Evolutionary conservation across 2,797 vertebrate species (phyloP).

Genomic region (Chaenodraco wilsoni): DNA sequence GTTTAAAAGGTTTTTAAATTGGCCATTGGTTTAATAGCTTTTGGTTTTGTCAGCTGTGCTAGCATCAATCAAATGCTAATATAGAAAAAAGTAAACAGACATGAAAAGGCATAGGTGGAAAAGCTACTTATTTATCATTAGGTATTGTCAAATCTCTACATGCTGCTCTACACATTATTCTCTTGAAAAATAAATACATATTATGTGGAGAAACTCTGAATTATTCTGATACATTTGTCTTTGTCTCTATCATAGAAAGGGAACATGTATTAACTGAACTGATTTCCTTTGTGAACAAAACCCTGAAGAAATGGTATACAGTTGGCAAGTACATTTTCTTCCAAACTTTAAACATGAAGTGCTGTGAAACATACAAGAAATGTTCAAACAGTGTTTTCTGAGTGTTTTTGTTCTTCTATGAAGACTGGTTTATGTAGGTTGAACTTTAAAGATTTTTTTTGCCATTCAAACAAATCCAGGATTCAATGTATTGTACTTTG

Average conservation of each 20-base stretch:
- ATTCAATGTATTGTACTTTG: too few relatives aligned
- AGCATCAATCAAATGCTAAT: neutral
- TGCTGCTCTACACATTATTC: neutral
- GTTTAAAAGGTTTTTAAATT: neutral
- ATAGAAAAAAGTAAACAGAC: neutral
- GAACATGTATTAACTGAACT: conserved; percentile 45
- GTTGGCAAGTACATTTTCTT: neutral
- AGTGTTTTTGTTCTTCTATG: too few relatives aligned
- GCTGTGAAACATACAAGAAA: neutral
- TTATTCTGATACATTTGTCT: conserved; percentile 39
- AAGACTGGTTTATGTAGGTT: too few relatives aligned
- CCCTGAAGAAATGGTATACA: too few relatives aligned
- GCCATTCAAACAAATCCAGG: too few relatives aligned
- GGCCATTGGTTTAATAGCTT: neutral
- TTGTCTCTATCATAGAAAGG: conserved; percentile 47
- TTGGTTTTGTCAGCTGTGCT: neutral
- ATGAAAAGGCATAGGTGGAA: neutral
- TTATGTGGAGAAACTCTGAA: conserved; percentile 18
- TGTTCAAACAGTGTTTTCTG: neutral
- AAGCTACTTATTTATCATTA: neutral
- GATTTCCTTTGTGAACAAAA: conserved; percentile 40
- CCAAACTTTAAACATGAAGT: neutral
- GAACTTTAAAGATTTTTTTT: neutral
- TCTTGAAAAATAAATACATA: neutral
- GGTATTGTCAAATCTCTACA: neutral